phyloP scores from a whole-genome alignment of 2,888 invertebrate species.

The Microctonus aethiopoides region DNA sequence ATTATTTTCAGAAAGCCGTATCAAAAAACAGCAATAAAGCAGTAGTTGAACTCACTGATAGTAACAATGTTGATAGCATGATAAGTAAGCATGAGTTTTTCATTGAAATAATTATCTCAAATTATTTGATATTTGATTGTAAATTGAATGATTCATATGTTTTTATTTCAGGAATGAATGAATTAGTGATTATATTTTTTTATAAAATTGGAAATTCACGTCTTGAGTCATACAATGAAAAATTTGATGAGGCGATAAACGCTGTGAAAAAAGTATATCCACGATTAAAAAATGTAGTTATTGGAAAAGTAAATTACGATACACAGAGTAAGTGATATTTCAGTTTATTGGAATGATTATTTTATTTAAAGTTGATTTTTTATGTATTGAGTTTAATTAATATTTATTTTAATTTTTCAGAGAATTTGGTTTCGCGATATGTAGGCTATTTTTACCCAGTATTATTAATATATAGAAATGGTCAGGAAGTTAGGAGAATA shows the following conservation, averaged over 20 bases:
- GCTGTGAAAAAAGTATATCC: constrained; percentile 84
- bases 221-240: constrained; percentile 52
- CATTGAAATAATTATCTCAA: no score
- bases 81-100: no score
- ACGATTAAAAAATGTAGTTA: constrained; percentile 84
- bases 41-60: no score
- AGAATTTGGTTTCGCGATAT: constrained; percentile 81
- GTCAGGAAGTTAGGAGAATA: constrained; percentile 86
- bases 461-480: constrained; percentile 92
- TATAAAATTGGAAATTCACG: no score
- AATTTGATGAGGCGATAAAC: constrained; percentile 95
- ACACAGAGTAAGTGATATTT: constrained; percentile 73
- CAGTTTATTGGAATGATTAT: constrained; percentile 55
- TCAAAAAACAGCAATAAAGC: background rate
- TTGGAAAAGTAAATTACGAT: constrained; percentile 98
- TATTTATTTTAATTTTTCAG: background rate
- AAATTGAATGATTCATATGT: no score
- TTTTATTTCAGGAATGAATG: no score
- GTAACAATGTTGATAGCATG: no score
- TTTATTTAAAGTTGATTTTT: background rate
- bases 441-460: constrained; percentile 99
- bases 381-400: background rate
- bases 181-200: no score
- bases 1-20: background rate
- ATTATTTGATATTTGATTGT: no score